Percentiles rank a stretch among this genome's conserved stretches.
Conservation (phyloP, 2,797 vertebrate species). For the Lacerta viridis region DNA sequence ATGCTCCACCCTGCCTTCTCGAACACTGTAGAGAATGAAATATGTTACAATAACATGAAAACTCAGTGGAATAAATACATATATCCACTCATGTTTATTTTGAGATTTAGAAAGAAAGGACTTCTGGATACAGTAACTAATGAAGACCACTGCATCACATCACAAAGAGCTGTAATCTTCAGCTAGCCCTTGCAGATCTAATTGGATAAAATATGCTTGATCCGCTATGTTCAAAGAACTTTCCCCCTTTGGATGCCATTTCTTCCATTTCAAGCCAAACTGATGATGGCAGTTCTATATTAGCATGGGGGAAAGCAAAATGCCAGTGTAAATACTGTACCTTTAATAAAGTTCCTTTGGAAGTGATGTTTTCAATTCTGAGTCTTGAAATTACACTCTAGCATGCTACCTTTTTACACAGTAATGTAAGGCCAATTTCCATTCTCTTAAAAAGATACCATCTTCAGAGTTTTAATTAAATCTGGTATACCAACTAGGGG, state of each 20-base stretch:
- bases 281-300: background rate
- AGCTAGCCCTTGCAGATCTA: background rate
- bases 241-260: background rate
- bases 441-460: background rate
- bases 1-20: slow-evolving; percentile 91
- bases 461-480: background rate
- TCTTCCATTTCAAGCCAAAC: background rate
- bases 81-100: background rate
- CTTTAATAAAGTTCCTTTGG: background rate
- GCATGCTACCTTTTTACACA: background rate
- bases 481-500: background rate
- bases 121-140: background rate
- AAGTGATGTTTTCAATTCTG: background rate
- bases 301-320: background rate
- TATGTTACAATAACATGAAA: slow-evolving; percentile 30
- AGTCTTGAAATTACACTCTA: background rate
- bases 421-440: background rate
- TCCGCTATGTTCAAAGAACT: background rate
- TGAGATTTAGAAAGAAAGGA: background rate
- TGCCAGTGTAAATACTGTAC: background rate
- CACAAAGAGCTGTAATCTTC: background rate
- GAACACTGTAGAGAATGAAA: slow-evolving; percentile 80
- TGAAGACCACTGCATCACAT: background rate
- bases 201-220: background rate
- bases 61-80: background rate